Percentiles rank a stretch among this genome's conserved stretches.
Conservation (phyloP, 2,797 vertebrate genomes). For the Silurus lanzhouensis region DNA sequence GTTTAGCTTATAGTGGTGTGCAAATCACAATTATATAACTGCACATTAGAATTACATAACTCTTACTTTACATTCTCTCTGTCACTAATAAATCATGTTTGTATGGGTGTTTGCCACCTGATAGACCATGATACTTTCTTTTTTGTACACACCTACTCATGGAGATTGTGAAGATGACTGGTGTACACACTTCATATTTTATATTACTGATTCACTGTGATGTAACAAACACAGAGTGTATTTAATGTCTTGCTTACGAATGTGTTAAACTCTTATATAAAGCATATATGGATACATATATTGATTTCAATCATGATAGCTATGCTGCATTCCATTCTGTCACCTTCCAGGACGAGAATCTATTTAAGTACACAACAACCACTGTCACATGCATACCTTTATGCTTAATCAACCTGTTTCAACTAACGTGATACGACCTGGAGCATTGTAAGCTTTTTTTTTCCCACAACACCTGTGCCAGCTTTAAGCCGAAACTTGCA, state of each 20-base stretch:
- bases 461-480: constrained; percentile 4
- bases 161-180: constrained; percentile 1
- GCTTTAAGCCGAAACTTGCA: not conserved
- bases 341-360: not conserved
- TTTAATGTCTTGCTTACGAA: not conserved
- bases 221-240: not conserved
- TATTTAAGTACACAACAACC: not conserved
- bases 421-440: not conserved
- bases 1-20: not conserved
- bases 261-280: not conserved
- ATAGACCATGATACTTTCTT: not conserved
- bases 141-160: constrained; percentile 3
- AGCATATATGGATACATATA: not conserved
- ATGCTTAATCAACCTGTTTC: constrained; percentile 2
- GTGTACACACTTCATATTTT: constrained; percentile 2
- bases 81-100: constrained; percentile 12
- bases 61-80: not conserved
- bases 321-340: not conserved
- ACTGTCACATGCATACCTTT: not conserved
- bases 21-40: not conserved
- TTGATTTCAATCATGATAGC: not conserved
- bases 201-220: constrained; percentile 22
- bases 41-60: constrained; percentile 7
- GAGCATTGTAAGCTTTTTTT: not conserved
- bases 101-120: not conserved